phyloP scores from a whole-genome alignment of 1,140 invertebrate species.

The Drosophila fuyamai region DNA sequence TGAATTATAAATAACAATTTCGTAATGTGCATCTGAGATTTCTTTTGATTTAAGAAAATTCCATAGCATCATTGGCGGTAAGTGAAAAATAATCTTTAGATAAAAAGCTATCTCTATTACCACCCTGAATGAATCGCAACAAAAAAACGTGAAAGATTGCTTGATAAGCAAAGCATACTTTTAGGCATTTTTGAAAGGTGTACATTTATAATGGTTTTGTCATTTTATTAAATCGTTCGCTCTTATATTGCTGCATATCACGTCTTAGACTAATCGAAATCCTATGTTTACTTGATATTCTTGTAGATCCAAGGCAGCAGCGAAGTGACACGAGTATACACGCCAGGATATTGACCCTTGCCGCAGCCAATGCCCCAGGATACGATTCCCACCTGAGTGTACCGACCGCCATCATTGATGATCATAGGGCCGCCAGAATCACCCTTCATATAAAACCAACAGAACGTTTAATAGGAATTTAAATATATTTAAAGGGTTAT shows the following conservation, averaged over 20 bases:
- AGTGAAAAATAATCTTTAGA: too few relatives aligned
- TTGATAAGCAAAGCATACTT: conserved; percentile 3
- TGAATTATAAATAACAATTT: too few relatives aligned
- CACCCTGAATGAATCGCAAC: not conserved
- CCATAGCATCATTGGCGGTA: too few relatives aligned
- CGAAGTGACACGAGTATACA: conserved; percentile 88
- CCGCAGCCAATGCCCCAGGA: conserved; percentile 98
- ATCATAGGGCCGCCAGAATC: conserved; percentile 96
- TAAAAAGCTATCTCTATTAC: too few relatives aligned
- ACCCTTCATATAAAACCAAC: conserved; percentile 87
- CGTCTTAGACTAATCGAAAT: conserved; percentile 67
- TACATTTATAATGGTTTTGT: conserved; percentile 3
- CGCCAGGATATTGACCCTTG: conserved; percentile 95
- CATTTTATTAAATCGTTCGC: conserved; percentile 40
- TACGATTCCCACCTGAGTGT: conserved; percentile 95
- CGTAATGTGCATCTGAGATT: too few relatives aligned
- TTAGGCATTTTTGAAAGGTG: not conserved
- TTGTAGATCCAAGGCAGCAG: conserved; percentile 92
- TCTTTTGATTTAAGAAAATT: too few relatives aligned
- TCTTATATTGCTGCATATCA: conserved; percentile 58
- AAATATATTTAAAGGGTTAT: too few relatives aligned
- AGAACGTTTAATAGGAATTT: not conserved
- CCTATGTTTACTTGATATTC: conserved; percentile 85
- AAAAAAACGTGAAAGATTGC: not conserved
- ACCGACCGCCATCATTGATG: conserved; percentile 90